A percentile compares a stretch with the other conserved stretches of the same genome.
Evolutionary conservation across 1,140 invertebrate species (phyloP).

Genomic region (Xylocopa sonorina): DNA sequence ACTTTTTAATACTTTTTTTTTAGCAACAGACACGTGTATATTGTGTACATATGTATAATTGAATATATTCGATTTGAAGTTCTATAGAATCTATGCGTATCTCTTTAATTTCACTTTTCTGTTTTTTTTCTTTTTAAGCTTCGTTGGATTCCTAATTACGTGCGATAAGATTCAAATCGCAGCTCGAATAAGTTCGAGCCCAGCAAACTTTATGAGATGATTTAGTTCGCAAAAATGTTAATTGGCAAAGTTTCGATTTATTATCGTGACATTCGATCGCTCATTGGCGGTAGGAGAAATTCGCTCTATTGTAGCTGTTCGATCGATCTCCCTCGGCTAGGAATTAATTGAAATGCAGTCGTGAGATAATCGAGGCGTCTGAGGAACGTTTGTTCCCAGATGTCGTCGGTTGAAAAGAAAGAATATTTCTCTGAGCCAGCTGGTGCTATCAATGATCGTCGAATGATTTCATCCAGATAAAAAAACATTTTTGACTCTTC

Average conservation of each 20-base stretch:
- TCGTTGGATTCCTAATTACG: not conserved
- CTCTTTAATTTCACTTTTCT: not conserved
- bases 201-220: not conserved
- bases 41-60: not conserved
- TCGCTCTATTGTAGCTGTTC: conserved; percentile 7
- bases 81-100: conserved; percentile 17
- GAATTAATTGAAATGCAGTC: conserved; percentile 13
- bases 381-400: not conserved
- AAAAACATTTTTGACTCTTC: too few species aligned
- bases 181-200: not conserved
- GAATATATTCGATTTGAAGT: conserved; percentile 24
- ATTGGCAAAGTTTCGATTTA: conserved; percentile 20
- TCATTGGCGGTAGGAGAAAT: conserved; percentile 16
- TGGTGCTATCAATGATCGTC: not conserved
- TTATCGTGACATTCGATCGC: conserved; percentile 15
- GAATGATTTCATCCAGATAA: too few species aligned
- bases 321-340: conserved; percentile 10
- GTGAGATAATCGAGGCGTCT: not conserved
- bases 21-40: not conserved
- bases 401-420: not conserved
- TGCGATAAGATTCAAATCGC: not conserved
- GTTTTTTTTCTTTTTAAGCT: not conserved
- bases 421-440: not conserved
- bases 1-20: too few species aligned
- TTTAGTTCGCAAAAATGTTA: conserved; percentile 1